phyloP scores from a whole-genome alignment of 92 coral and sea anemone genomes.

The Micromussa lordhowensis region DNA sequence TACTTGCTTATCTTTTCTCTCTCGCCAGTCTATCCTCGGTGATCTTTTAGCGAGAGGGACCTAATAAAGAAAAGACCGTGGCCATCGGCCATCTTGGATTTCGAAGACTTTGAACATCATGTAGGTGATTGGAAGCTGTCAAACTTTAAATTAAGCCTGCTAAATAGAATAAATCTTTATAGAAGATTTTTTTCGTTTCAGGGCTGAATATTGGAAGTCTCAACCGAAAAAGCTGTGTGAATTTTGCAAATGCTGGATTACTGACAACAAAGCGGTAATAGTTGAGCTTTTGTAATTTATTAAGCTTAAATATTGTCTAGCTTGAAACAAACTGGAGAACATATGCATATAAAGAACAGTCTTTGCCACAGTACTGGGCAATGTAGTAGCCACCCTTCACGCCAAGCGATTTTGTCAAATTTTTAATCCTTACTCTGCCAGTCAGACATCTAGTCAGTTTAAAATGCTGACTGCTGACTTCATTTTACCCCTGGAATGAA shows the following conservation, averaged over 20 bases:
- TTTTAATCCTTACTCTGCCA: no score
- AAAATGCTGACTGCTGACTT: no score
- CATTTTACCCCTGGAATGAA: no score
- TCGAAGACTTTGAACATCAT: background rate
- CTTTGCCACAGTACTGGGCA: no score
- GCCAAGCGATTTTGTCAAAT: no score
- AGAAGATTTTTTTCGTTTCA: constrained; percentile 5
- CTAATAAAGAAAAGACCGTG: background rate
- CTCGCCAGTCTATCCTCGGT: background rate
- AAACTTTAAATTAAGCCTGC: background rate
- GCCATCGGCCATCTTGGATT: constrained; percentile 17
- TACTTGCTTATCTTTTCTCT: no score
- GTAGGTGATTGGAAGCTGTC: background rate
- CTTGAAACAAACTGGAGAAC: no score
- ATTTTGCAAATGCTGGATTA: constrained; percentile 98
- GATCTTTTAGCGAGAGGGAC: background rate
- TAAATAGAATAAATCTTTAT: no score
- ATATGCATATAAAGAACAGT: no score
- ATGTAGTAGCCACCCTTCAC: no score
- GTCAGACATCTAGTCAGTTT: no score
- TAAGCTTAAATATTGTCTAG: no score
- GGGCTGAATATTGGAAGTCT: constrained; percentile 98
- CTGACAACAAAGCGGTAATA: constrained; percentile 94
- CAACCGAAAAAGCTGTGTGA: constrained; percentile 97
- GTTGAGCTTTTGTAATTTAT: background rate